phyloP scores from a whole-genome alignment of 2,888 invertebrate genomes.

The Hirtodrosophila cameraria region DNA sequence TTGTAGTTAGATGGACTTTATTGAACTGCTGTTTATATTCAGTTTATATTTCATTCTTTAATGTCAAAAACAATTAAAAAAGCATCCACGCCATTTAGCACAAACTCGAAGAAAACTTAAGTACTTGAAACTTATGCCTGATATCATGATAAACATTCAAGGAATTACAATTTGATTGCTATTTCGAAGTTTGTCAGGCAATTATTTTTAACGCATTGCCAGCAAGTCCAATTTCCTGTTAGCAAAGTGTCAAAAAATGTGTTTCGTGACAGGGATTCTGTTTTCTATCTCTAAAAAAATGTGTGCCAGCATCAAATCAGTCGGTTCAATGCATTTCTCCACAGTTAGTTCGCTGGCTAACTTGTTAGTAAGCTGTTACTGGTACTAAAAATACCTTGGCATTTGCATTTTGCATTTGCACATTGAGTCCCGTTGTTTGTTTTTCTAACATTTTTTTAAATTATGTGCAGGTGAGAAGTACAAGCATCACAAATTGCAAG shows the following conservation, averaged over 20 bases:
- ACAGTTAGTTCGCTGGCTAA: constrained; percentile 13
- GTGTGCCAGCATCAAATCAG: constrained; percentile 40
- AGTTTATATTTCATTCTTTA: too few relatives aligned
- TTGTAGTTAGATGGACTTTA: constrained; percentile 46
- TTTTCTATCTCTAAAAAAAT: constrained; percentile 18
- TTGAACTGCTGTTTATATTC: too few relatives aligned
- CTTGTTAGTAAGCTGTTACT: too few relatives aligned
- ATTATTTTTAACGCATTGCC: too few relatives aligned
- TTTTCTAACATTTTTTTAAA: constrained; percentile 31
- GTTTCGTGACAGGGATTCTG: constrained; percentile 1
- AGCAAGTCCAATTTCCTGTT: constrained; percentile 19
- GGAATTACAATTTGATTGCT: constrained; percentile 41
- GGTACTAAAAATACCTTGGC: background rate
- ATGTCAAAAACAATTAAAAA: too few relatives aligned
- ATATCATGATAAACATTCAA: too few relatives aligned
- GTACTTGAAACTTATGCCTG: too few relatives aligned
- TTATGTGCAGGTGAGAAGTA: constrained; percentile 3
- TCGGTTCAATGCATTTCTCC: constrained; percentile 30
- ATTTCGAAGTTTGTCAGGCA: background rate
- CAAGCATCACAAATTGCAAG: constrained; percentile 30
- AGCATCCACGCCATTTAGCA: too few relatives aligned
- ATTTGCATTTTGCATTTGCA: constrained; percentile 27
- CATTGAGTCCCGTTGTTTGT: constrained; percentile 10
- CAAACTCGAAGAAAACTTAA: too few relatives aligned
- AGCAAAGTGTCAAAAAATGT: constrained; percentile 32